Evolutionary conservation across 2,113 vertebrate genomes (phyloP).

Genomic region (Catagonus wagneri): DNA sequence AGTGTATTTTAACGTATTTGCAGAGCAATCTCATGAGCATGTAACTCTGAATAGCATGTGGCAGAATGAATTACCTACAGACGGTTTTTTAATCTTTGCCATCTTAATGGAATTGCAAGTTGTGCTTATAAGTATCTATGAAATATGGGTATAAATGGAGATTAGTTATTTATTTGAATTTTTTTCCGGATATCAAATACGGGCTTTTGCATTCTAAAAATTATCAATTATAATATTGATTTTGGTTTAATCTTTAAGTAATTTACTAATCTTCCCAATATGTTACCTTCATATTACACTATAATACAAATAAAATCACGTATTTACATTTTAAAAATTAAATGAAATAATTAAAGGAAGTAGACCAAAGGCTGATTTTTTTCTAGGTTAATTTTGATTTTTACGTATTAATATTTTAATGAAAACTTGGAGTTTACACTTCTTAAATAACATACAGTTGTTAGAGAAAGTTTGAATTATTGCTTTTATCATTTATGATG

Average conservation of each 20-base stretch:
- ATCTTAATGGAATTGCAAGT: constrained; percentile 69
- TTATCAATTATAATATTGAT: neutral
- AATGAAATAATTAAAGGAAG: neutral
- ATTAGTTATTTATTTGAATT: constrained; percentile 68
- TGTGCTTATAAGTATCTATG: constrained; percentile 57
- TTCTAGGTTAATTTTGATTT: constrained; percentile 14
- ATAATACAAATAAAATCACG: constrained; percentile 12
- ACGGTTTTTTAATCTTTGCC: constrained; percentile 66
- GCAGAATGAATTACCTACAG: constrained; percentile 61
- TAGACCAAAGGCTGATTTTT: neutral
- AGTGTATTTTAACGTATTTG: constrained; percentile 71
- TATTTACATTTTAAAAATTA: constrained; percentile 5
- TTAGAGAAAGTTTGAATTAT: neutral
- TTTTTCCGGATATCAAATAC: constrained; percentile 53
- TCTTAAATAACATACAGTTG: neutral
- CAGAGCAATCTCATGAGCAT: constrained; percentile 58
- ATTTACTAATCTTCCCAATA: neutral
- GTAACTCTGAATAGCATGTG: constrained; percentile 52
- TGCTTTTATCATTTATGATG: neutral
- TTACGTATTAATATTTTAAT: constrained; percentile 19
- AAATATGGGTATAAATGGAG: constrained; percentile 63
- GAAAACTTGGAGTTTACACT: neutral
- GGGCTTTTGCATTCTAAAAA: constrained; percentile 24
- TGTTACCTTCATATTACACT: constrained; percentile 17
- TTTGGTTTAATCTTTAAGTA: constrained; percentile 44